These are phyloP conservation scores for Damaliscus lunatus DNA, from an alignment of 2,113 vertebrate species.

Conservation along the genomic window DNA sequence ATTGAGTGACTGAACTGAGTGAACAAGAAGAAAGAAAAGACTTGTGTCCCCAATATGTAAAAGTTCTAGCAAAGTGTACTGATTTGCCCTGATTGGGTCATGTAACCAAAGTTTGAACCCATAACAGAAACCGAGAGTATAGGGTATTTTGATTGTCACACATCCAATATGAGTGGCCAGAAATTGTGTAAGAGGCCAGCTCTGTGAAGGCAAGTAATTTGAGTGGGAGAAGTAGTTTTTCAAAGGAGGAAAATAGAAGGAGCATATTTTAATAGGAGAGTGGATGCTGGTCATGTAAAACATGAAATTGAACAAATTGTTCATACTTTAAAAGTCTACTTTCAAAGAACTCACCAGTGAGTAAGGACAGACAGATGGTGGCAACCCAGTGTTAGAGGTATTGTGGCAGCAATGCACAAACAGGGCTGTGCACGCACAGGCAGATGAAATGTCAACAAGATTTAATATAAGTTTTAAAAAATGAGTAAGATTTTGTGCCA, in stretches of 20 bases:
- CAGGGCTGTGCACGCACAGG: not conserved
- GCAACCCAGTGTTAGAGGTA: not conserved
- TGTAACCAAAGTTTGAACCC: not conserved
- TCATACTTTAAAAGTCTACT: not conserved
- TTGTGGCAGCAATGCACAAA: not conserved
- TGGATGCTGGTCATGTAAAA: not conserved
- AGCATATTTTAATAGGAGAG: not conserved
- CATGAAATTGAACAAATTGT: not conserved
- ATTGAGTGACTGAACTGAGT: not conserved
- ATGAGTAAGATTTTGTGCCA: not conserved
- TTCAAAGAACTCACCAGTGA: not conserved
- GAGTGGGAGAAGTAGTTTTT: not conserved
- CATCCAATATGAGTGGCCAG: not conserved
- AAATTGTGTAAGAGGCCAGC: not conserved
- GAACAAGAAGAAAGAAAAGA: not conserved
- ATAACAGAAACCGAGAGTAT: not conserved
- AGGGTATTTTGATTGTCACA: not conserved
- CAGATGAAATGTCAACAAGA: not conserved
- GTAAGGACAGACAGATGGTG: not conserved
- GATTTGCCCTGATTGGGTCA: not conserved
- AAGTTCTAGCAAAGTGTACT: not conserved
- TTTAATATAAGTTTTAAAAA: not conserved
- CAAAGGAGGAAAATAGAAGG: not conserved
- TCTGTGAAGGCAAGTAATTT: not conserved
- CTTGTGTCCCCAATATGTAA: not conserved